Base-by-base conservation (phyloP, 1,140 invertebrate genomes). In the Ceratosolen solmsi region DNA sequence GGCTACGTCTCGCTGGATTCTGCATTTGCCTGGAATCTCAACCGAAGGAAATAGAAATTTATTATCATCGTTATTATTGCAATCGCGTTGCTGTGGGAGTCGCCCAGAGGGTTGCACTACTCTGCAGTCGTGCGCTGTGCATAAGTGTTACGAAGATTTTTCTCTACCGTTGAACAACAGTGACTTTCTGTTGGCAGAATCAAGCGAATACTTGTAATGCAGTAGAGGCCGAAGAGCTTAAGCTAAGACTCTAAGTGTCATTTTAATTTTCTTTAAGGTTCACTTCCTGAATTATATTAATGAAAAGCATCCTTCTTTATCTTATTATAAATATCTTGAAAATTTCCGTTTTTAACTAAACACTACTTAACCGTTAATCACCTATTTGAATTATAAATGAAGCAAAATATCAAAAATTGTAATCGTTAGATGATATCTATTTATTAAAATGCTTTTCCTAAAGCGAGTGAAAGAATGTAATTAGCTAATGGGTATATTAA, bases 31-130 rank as follows among this genome's bases (percentile, higher is more conserved):
- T 58, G 65, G 25, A 71, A 56, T 41, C 33, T 22, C 46, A 5
- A 5, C 0, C 38, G 3, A 15, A 63, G 30, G 49, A 33, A 56
- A 72, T 72, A 58, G 77, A 80, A 72, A 80, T 80, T 80, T 80
- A 80, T 80, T 74, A 27, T 41, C 27, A 8, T 9, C 68, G 49
- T 72, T 79, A 72, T 51, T 38, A n/a, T 49, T 73, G 38, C 4
- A 9, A 27, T 72, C 41, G 38, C 25, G 5, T 70, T 46, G 13
- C 68, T 0, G 22, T 8, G 38, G n/a, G 15, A n/a, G 51, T 54
- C 51, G 13, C 51, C 51, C 17, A 11, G 9, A 38, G 63, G 30
- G 30, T 56, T 15, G 17, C 17, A 11, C 38, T 20, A 27, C 30
- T 15, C 30, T 2, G 30, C 3, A 17, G 7, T 49, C 41, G n/a